Percentiles rank a stretch among this genome's conserved stretches.
Evolutionary conservation across 1,140 invertebrate species (phyloP).

Genomic region (Eriosoma lanigerum): DNA sequence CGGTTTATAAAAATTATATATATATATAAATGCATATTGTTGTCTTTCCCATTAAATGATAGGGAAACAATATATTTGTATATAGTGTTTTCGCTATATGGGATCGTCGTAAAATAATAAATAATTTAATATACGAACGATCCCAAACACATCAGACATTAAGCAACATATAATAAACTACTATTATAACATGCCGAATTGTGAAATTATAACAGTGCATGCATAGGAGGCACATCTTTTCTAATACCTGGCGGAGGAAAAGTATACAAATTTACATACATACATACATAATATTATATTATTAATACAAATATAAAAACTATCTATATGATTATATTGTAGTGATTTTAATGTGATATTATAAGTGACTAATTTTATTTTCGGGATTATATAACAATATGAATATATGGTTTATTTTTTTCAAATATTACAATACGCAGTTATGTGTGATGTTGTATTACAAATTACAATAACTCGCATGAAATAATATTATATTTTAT

Average conservation of each 20-base stretch:
- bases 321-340: background rate
- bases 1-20: background rate
- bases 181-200: constrained; percentile 23
- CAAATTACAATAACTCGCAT: background rate
- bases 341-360: background rate
- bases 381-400: background rate
- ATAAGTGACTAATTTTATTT: constrained; percentile 4
- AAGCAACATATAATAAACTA: constrained; percentile 51
- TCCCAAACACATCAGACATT: constrained; percentile 23
- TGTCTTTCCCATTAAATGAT: background rate
- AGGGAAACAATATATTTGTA: background rate
- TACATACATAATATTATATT: constrained; percentile 7
- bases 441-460: background rate
- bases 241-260: constrained; percentile 32
- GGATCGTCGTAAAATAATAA: background rate
- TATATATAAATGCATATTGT: background rate
- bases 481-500: background rate
- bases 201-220: constrained; percentile 48
- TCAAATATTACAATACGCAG: background rate
- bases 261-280: constrained; percentile 30
- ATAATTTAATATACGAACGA: background rate
- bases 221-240: constrained; percentile 49
- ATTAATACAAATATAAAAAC: background rate
- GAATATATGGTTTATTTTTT: too few relatives aligned
- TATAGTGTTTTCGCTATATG: background rate